Evolutionary conservation across 2,797 vertebrate genomes (phyloP), one percentile per base, ranked within the genome.

Genomic region (Acestrorhynchus altus): DNA sequence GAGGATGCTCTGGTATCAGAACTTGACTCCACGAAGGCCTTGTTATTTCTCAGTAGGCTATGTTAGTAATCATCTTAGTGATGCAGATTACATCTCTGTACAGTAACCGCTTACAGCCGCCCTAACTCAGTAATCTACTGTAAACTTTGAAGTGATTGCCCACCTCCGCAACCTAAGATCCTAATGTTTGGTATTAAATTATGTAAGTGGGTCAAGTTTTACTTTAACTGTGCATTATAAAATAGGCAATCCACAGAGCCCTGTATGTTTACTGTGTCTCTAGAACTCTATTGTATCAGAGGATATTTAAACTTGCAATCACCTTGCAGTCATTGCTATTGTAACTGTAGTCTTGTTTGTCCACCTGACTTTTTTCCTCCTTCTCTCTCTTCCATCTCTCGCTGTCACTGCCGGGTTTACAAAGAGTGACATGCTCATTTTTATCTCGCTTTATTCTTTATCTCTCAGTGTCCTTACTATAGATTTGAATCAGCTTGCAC

Each of bases 11-110:
- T 61, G 72, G 54, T 80, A 74, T 81, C 69, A 74, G 65, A 81
- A 76, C 63, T 35, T 76, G 80, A 83, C 52, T 77, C n/a, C 80
- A 83, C 78, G 77, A 78, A 90, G 74, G 74, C 71, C 51, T 79
- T 82, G 46, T 47, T 61, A 56, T 77, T 69, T 81, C 63, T 74
- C 74, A 68, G 71, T n/a, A 49, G 8, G 46, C n/a, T 59, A 72
- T 42, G 77, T 83, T 85, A 44, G 47, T 75, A 83, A 87, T 90
- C 80, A 4, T 77, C 76, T 88, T 83, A 82, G 82, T 52, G 40
- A 88, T 85, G 82, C 76, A 82, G 83, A 88, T 87, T 87, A 81
- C 78, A 84, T 85, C 76, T 82, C 52, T 57, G 71, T 78, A 71
- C 54, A 31, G 31, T 82, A 64, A 71, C 47, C 79, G 72, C 66